These are phyloP conservation scores for Pheosia gnoma DNA, from an alignment of 2,888 invertebrate species.

Conservation along the genomic window DNA sequence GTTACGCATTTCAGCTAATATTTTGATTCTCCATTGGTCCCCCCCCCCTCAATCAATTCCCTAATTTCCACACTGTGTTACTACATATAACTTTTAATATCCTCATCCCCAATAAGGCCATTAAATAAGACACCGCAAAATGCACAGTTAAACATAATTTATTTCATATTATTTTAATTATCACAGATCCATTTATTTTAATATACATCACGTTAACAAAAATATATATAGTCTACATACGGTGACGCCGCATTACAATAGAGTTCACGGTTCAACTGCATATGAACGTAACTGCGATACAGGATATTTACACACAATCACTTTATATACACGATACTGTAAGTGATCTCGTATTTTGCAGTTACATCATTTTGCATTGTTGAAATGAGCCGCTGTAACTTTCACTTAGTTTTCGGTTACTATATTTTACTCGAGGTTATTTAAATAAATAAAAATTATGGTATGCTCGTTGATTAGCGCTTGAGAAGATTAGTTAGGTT, in stretches of 20 bases:
- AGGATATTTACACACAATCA: conserved; percentile 72
- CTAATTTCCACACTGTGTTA: no score
- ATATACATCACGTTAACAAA: conserved; percentile 83
- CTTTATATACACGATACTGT: conserved; percentile 68
- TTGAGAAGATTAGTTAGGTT: no score
- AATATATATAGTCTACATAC: conserved; percentile 79
- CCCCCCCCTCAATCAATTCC: no score
- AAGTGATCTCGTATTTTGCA: not conserved
- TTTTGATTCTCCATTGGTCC: no score
- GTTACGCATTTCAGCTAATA: no score
- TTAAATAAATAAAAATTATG: no score
- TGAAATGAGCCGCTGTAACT: conserved; percentile 8
- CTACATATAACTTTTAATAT: no score
- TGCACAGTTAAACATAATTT: conserved; percentile 84
- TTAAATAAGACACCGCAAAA: conserved; percentile 44
- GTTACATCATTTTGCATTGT: conserved; percentile 5
- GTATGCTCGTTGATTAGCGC: no score
- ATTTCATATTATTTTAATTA: conserved; percentile 83
- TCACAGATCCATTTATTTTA: conserved; percentile 84
- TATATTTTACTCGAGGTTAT: no score
- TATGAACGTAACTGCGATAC: conserved; percentile 55
- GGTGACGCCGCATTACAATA: conserved; percentile 63
- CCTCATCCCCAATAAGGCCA: no score
- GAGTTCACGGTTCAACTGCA: conserved; percentile 50
- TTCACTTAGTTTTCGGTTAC: not conserved